phyloP scores from a whole-genome alignment of 2,888 invertebrate species.

The Cataglyphis albicans region DNA sequence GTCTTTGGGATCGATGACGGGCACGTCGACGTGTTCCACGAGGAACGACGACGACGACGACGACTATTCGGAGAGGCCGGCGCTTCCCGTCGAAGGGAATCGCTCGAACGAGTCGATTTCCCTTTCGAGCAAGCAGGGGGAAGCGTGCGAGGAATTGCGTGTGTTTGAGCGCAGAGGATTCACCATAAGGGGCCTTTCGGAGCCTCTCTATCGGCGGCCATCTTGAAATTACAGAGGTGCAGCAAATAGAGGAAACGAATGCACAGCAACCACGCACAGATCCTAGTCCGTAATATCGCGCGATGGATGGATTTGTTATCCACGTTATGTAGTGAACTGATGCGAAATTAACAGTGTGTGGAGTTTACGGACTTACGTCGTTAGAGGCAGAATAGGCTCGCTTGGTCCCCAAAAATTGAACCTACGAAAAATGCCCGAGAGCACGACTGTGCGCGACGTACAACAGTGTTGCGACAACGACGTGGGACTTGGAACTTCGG shows the following conservation, averaged over 20 bases:
- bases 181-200: constrained; percentile 80
- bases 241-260: constrained; percentile 37
- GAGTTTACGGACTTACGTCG: constrained; percentile 78
- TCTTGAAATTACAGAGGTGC: constrained; percentile 79
- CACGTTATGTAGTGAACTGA: constrained; percentile 24
- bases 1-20: constrained; percentile 37
- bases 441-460: constrained; percentile 78
- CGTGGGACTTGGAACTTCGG: constrained; percentile 81
- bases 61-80: background rate
- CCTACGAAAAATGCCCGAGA: constrained; percentile 79
- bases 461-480: constrained; percentile 83
- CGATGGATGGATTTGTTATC: constrained; percentile 34
- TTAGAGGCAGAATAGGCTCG: constrained; percentile 75
- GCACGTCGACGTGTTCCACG: constrained; percentile 24
- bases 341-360: constrained; percentile 16
- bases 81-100: too few species aligned
- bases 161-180: constrained; percentile 60
- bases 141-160: constrained; percentile 62
- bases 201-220: constrained; percentile 77
- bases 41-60: background rate
- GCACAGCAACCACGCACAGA: constrained; percentile 77
- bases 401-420: constrained; percentile 81
- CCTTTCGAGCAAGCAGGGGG: constrained; percentile 29
- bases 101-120: background rate
- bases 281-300: constrained; percentile 56